Conservation (phyloP, 2,113 vertebrate species). For the Perca fluviatilis region DNA sequence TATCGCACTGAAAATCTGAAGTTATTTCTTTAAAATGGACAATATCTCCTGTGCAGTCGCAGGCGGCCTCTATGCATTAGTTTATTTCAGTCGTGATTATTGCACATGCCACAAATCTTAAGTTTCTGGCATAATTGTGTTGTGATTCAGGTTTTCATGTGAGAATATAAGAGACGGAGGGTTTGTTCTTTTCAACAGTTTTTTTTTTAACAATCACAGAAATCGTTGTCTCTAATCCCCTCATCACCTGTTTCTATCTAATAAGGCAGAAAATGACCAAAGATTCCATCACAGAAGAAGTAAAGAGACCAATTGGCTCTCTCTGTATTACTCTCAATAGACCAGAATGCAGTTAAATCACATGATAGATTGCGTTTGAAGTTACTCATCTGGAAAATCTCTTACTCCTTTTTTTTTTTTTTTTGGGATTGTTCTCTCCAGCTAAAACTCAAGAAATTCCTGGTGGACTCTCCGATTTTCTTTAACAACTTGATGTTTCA, state of each 20-base stretch:
- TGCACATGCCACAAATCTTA: not conserved
- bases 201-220: not conserved
- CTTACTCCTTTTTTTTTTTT: too few species aligned
- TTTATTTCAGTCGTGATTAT: not conserved
- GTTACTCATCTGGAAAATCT: too few species aligned
- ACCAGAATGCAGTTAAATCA: too few species aligned
- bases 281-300: not conserved
- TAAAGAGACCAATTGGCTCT: not conserved
- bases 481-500: too few species aligned
- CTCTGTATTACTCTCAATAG: not conserved
- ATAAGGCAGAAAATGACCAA: not conserved
- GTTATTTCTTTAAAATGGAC: constrained; percentile 19
- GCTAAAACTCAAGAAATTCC: not conserved
- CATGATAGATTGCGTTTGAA: too few species aligned
- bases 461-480: too few species aligned
- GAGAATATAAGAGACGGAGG: not conserved
- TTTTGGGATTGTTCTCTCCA: not conserved
- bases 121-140: not conserved
- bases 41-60: not conserved
- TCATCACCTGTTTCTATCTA: not conserved
- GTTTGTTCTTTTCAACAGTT: not conserved
- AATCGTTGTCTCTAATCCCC: not conserved
- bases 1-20: not conserved
- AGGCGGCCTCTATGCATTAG: not conserved
- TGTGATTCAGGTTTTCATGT: not conserved